Evolutionary conservation across 1,140 invertebrate genomes (phyloP).

Genomic region (Ceratoteleas bidentatus): DNA sequence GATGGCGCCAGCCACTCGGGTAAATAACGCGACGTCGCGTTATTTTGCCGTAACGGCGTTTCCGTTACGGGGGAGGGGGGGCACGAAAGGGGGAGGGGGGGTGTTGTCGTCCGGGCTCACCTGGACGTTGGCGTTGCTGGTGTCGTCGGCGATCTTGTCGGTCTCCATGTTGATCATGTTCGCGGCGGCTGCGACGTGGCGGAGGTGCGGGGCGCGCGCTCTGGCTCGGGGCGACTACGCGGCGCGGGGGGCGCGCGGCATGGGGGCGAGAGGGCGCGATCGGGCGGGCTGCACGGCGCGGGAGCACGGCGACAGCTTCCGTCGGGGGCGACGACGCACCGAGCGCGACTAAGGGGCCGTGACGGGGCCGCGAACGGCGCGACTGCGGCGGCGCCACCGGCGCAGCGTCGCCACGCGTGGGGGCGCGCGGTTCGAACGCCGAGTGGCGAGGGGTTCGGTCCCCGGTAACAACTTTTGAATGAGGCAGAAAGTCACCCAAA

Average conservation of each 20-base stretch:
- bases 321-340: slow-evolving; percentile 42
- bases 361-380: not conserved
- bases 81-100: no score
- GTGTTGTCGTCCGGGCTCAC: slow-evolving; percentile 71
- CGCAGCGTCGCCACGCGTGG: not conserved
- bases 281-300: slow-evolving; percentile 1
- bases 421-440: no score
- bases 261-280: not conserved
- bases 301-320: slow-evolving; percentile 6
- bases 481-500: no score
- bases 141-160: slow-evolving; percentile 84
- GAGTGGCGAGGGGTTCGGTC: no score
- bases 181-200: slow-evolving; percentile 26
- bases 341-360: slow-evolving; percentile 31
- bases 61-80: no score
- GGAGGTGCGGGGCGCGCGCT: not conserved
- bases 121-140: slow-evolving; percentile 82
- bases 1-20: no score
- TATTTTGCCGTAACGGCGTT: no score
- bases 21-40: no score
- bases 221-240: slow-evolving; percentile 12
- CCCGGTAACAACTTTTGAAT: no score
- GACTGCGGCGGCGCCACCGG: slow-evolving; percentile 19
- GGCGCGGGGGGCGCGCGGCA: slow-evolving; percentile 14
- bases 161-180: slow-evolving; percentile 86